Conservation (phyloP, 2,797 vertebrate species). For the Urosaurus nigricauda region DNA sequence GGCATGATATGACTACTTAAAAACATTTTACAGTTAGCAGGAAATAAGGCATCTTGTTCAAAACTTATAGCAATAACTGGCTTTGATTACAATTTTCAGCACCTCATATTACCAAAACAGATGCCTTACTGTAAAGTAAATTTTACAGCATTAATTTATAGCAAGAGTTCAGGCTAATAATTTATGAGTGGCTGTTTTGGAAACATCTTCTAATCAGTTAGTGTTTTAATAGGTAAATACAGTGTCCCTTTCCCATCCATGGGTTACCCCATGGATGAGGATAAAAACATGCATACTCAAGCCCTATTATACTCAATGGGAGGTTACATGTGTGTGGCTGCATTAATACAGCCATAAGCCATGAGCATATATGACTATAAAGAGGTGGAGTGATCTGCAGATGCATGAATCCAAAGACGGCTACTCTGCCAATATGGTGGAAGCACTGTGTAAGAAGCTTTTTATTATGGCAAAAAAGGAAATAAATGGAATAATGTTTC, state of each 20-base stretch:
- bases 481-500: background rate
- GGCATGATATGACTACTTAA: slow-evolving; percentile 28
- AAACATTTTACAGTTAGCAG: slow-evolving; percentile 43
- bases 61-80: slow-evolving; percentile 42
- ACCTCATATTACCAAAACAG: slow-evolving; percentile 57
- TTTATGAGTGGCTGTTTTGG: slow-evolving; percentile 45
- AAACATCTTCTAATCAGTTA: slow-evolving; percentile 37
- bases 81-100: slow-evolving; percentile 65
- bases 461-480: slow-evolving; percentile 53
- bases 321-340: too few species aligned
- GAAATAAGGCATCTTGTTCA: slow-evolving; percentile 53
- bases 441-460: background rate
- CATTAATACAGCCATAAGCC: too few species aligned
- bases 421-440: too few species aligned
- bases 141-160: slow-evolving; percentile 62
- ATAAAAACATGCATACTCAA: background rate
- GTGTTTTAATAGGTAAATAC: slow-evolving; percentile 51
- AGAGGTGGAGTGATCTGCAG: background rate
- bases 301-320: too few species aligned
- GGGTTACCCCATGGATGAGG: background rate
- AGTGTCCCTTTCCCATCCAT: too few species aligned
- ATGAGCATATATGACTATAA: too few species aligned
- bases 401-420: too few species aligned
- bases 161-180: background rate
- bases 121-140: slow-evolving; percentile 56